Percentiles rank a stretch among this genome's conserved stretches.
These are phyloP conservation scores for Apogon talboti DNA, from an alignment of 2,797 vertebrate genomes.

Conservation along the genomic window DNA sequence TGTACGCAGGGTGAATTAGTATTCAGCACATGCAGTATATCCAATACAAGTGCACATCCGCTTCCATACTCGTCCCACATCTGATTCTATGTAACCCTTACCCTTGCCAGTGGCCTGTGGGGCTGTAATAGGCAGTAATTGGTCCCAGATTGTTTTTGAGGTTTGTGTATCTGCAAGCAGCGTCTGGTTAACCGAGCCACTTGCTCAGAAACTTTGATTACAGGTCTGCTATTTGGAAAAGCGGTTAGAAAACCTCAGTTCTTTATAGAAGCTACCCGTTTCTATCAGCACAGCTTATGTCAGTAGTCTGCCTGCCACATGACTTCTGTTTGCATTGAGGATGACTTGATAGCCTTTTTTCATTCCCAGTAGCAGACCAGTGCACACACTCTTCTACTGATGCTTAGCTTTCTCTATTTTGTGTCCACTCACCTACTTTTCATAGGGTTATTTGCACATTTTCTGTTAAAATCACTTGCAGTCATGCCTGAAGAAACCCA, in stretches of 20 bases:
- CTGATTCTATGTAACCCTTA: slow-evolving; percentile 65
- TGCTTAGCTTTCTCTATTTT: neutral
- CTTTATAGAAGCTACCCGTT: slow-evolving; percentile 77
- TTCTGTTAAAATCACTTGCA: neutral
- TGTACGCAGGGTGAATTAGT: too few relatives aligned
- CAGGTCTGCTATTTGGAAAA: slow-evolving; percentile 74
- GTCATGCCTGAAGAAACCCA: neutral
- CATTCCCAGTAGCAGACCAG: slow-evolving; percentile 21
- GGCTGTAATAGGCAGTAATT: slow-evolving; percentile 79
- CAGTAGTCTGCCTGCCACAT: slow-evolving; percentile 61
- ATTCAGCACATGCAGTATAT: slow-evolving; percentile 7
- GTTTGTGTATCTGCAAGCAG: slow-evolving; percentile 68
- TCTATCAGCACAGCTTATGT: slow-evolving; percentile 64
- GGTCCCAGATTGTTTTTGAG: slow-evolving; percentile 83
- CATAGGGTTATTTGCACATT: neutral
- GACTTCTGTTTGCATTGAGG: slow-evolving; percentile 60
- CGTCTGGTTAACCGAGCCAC: slow-evolving; percentile 80
- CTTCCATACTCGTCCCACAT: slow-evolving; percentile 59
- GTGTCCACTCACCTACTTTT: slow-evolving; percentile 1
- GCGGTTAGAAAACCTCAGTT: slow-evolving; percentile 73
- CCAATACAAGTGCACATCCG: slow-evolving; percentile 45
- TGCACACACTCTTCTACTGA: neutral
- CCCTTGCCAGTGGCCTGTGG: slow-evolving; percentile 71
- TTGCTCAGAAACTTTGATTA: slow-evolving; percentile 82
- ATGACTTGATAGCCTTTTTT: slow-evolving; percentile 24